Percentiles rank a stretch among this genome's conserved stretches.
Evolutionary conservation across 1,140 invertebrate genomes (phyloP).

Genomic region (Hycleus phaleratus): DNA sequence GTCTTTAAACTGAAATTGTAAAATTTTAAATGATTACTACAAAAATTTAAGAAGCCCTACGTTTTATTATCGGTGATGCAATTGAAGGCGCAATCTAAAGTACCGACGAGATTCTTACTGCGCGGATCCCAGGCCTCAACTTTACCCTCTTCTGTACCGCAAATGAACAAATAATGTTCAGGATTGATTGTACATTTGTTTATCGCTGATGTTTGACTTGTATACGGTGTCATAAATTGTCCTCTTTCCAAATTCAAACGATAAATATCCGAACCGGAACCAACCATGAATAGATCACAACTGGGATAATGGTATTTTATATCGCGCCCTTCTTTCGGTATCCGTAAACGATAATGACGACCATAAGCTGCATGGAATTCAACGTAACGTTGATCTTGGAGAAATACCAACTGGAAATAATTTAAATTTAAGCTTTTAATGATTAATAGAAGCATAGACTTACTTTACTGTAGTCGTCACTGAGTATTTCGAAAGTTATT

Average conservation of each 20-base stretch:
- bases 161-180: conserved; percentile 76
- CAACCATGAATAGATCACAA: conserved; percentile 90
- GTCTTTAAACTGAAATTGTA: conserved; percentile 46
- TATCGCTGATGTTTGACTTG: conserved; percentile 65
- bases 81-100: conserved; percentile 79
- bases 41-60: conserved; percentile 9
- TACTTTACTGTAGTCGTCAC: conserved; percentile 86
- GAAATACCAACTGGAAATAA: conserved; percentile 58
- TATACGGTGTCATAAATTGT: conserved; percentile 80
- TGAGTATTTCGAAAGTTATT: conserved; percentile 76
- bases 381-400: conserved; percentile 81
- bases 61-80: conserved; percentile 51
- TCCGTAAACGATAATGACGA: conserved; percentile 80
- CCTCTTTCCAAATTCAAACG: conserved; percentile 93
- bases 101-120: conserved; percentile 62
- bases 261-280: conserved; percentile 82
- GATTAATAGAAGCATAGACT: conserved; percentile 15
- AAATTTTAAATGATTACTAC: background rate
- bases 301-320: conserved; percentile 83
- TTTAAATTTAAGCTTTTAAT: conserved; percentile 2
- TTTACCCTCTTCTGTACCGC: conserved; percentile 85
- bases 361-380: conserved; percentile 94
- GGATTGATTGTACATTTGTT: conserved; percentile 87
- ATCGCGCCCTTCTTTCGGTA: conserved; percentile 94
- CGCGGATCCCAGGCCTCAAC: conserved; percentile 96